Evolutionary conservation across 2,113 vertebrate species (phyloP).

Genomic region (Oncorhynchus tshawytscha): DNA sequence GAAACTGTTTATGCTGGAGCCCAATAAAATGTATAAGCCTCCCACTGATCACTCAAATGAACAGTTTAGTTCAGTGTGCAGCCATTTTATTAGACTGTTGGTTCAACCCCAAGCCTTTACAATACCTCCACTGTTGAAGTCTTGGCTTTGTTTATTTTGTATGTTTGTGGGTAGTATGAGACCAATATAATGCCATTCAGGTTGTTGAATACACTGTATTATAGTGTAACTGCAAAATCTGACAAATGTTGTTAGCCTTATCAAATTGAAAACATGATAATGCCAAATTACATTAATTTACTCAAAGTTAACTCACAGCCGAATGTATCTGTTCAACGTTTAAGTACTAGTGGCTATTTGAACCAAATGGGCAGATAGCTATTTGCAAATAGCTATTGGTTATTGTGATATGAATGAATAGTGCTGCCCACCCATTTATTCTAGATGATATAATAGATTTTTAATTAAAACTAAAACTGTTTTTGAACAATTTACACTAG

Average conservation of each 20-base stretch:
- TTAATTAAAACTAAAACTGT: background rate
- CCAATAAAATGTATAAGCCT: constrained; percentile 45
- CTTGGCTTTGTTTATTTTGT: constrained; percentile 44
- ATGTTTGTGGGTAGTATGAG: constrained; percentile 36
- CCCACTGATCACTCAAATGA: constrained; percentile 50
- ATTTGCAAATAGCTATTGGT: background rate
- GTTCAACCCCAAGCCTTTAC: constrained; percentile 50
- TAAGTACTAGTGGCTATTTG: constrained; percentile 3
- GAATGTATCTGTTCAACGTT: constrained; percentile 18
- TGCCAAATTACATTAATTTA: constrained; percentile 5
- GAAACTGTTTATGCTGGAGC: constrained; percentile 49
- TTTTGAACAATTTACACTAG: constrained; percentile 15
- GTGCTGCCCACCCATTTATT: background rate
- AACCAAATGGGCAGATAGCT: background rate
- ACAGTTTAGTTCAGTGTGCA: constrained; percentile 42
- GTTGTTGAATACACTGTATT: constrained; percentile 38
- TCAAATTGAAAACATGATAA: constrained; percentile 45
- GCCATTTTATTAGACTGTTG: constrained; percentile 43
- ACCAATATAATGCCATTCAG: constrained; percentile 45
- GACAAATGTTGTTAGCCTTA: constrained; percentile 35
- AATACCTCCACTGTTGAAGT: constrained; percentile 58
- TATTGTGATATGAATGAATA: constrained; percentile 9
- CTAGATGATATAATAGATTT: background rate
- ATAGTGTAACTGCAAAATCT: constrained; percentile 8
- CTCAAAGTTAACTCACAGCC: constrained; percentile 12